Base-by-base conservation (phyloP, 1,140 invertebrate species). In the Rhynchophorus ferrugineus region DNA sequence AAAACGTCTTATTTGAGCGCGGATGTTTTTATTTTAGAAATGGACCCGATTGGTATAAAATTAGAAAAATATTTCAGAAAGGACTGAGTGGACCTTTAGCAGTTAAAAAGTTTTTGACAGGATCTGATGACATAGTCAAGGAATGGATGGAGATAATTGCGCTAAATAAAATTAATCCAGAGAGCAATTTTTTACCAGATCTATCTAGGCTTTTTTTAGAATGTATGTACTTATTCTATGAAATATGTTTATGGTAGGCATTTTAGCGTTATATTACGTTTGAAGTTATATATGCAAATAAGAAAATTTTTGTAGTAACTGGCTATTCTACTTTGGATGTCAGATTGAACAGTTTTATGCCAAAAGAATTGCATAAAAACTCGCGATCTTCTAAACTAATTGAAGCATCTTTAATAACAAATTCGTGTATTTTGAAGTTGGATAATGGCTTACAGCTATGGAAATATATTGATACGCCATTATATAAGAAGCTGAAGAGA, bases 51-150 rank as follows among this genome's bases (percentile, higher is more conserved):
- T 95, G 91, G 92, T 83, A 80, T 76, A 74, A 79, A 47, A 63
- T 94, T 1, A 74, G 91, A 17, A 83, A 79, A 51, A 76, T 80
- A 33, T 85, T 92, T 62, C 89, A 93, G 72, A 86, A 85, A 64
- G 79, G 79, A 20, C 69, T 95, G 21, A 84, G 87, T 56, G 80
- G 81, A 49, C 80, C 85, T 0, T 75, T 78, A 45, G 82, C 80
- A 58, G 80, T 89, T 0, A 70, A 79, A 21, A 71, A 68, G 50
- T 87, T 89, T 63, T 66, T 92, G 0, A 55, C 68, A 8, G 69
- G 70, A 18, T 76, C 82, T 3, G 81, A 91, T 66, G 55, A 62
- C 0, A 73, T 89, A 1, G 75, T 84, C 1, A 65, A 71, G 49
- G 80, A 89, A 73, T 54, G 69, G 69, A 66, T 71, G 67, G 37